These are phyloP conservation scores for Mirounga angustirostris DNA, from an alignment of 2,113 vertebrate genomes.

Conservation along the genomic window DNA sequence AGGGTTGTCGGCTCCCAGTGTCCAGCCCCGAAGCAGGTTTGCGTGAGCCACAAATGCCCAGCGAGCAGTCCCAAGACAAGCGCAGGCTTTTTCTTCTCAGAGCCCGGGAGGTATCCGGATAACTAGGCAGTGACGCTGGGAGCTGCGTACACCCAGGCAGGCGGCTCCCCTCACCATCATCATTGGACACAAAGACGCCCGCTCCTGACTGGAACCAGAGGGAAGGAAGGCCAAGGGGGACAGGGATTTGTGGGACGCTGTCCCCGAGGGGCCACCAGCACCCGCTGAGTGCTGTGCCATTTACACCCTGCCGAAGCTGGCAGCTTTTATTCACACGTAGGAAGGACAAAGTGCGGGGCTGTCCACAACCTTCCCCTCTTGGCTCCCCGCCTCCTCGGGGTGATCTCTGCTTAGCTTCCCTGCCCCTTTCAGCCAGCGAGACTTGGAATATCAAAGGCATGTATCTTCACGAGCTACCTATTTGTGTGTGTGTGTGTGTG, in stretches of 20 bases:
- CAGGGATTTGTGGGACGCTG: constrained; percentile 29
- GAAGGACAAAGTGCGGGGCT: background rate
- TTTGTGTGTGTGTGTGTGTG: background rate
- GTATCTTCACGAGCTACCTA: background rate
- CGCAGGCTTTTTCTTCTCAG: background rate
- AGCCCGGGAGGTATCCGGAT: background rate
- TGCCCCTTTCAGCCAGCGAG: background rate
- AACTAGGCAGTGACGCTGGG: constrained; percentile 41
- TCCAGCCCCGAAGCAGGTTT: background rate
- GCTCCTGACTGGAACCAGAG: background rate
- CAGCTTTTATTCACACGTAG: background rate
- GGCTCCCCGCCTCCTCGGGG: no score
- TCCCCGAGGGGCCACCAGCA: background rate
- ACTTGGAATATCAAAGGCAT: background rate
- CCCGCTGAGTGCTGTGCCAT: background rate
- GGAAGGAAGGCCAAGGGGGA: background rate
- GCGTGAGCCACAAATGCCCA: accelerated
- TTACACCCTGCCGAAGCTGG: background rate
- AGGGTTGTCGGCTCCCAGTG: background rate
- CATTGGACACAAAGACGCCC: constrained; percentile 52
- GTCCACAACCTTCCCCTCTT: background rate
- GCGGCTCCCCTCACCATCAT: background rate
- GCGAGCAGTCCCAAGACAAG: background rate
- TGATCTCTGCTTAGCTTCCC: background rate
- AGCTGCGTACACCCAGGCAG: background rate